These are phyloP conservation scores for Xiphydria camelus DNA, from an alignment of 2,888 invertebrate genomes.

Conservation along the genomic window DNA sequence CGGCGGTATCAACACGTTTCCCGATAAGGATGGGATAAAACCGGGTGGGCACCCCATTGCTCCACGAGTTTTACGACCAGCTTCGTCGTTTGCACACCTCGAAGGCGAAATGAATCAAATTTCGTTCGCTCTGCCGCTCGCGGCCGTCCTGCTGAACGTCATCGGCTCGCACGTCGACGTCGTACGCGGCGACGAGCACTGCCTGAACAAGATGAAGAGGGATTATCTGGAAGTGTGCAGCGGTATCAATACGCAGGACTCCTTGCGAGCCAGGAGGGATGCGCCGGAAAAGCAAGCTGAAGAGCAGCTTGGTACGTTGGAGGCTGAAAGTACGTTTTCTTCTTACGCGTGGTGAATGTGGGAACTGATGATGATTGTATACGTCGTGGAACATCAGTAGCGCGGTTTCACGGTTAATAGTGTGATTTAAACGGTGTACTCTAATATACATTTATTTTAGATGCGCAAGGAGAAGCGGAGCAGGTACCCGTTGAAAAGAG, in stretches of 20 bases:
- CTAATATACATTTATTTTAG: too few species aligned
- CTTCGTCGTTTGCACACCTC: too few species aligned
- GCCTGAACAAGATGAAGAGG: constrained; percentile 19
- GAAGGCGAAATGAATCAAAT: constrained; percentile 8
- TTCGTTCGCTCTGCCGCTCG: constrained; percentile 3
- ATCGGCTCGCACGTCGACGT: too few species aligned
- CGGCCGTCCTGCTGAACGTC: background rate
- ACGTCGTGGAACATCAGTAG: too few species aligned
- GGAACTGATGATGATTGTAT: too few species aligned
- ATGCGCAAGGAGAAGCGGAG: too few species aligned
- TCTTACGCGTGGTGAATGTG: too few species aligned
- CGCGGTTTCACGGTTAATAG: too few species aligned
- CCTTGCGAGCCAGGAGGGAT: constrained; percentile 16
- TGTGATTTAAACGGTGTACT: too few species aligned
- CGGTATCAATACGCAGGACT: too few species aligned
- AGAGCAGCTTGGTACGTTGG: constrained; percentile 9
- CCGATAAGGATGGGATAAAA: constrained; percentile 30
- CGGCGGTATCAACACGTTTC: constrained; percentile 26
- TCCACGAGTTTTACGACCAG: too few species aligned
- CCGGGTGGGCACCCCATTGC: constrained; percentile 4
- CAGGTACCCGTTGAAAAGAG: too few species aligned
- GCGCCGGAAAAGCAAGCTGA: constrained; percentile 1
- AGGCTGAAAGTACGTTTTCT: constrained; percentile 10
- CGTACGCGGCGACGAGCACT: constrained; percentile 3
- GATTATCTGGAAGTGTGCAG: constrained; percentile 18